A percentile compares a stretch with the other conserved stretches of the same genome.
phyloP scores from a whole-genome alignment of 2,797 vertebrate species.

The Australoheros facetus region DNA sequence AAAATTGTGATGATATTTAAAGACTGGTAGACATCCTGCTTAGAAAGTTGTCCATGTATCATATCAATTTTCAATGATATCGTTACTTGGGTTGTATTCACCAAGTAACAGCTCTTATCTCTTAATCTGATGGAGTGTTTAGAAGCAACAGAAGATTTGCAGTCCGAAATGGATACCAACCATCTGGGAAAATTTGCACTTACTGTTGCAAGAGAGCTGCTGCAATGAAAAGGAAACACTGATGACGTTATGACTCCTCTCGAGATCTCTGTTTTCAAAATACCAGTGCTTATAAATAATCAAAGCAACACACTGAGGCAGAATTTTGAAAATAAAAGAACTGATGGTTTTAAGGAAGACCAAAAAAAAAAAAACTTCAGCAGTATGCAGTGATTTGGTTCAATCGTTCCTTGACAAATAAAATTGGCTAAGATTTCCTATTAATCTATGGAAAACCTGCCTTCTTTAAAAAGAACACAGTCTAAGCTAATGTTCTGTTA shows the following conservation, averaged over 20 bases:
- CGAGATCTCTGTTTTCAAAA: constrained; percentile 32
- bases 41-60: background rate
- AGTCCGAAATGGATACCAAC: constrained; percentile 23
- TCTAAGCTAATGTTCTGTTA: background rate
- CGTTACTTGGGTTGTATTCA: background rate
- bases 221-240: constrained; percentile 16
- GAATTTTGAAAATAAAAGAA: constrained; percentile 14
- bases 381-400: background rate
- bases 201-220: constrained; percentile 2
- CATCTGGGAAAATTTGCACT: constrained; percentile 29
- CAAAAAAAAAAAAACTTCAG: background rate
- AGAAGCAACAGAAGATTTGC: constrained; percentile 17
- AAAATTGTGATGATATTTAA: background rate
- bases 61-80: background rate
- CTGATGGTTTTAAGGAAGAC: background rate
- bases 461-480: background rate
- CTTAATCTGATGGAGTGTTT: constrained; percentile 2
- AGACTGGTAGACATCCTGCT: background rate
- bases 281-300: constrained; percentile 23
- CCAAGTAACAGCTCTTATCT: background rate
- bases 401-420: background rate
- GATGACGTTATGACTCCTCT: constrained; percentile 16
- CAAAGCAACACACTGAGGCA: constrained; percentile 16
- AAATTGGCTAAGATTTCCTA: background rate
- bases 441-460: background rate